Evolutionary conservation across 1,140 invertebrate species (phyloP).

Genomic region (Metopolophium dirhodum): DNA sequence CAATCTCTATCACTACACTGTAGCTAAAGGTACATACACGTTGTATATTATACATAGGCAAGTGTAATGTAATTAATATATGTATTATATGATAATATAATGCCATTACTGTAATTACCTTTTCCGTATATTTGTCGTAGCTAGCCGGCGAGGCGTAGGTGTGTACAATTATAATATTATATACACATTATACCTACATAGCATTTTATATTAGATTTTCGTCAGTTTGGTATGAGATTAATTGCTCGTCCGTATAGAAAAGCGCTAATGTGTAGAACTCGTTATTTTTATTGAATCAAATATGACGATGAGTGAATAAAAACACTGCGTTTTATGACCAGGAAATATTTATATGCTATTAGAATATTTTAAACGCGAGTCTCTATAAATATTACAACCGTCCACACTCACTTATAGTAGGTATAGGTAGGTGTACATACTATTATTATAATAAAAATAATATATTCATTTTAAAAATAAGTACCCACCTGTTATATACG

Average conservation of each 20-base stretch:
- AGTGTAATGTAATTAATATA: not conserved
- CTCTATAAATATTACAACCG: not conserved
- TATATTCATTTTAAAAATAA: not conserved
- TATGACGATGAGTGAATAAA: not conserved
- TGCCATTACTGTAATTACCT: not conserved
- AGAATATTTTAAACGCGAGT: not conserved
- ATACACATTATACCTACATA: not conserved
- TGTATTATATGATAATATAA: not conserved
- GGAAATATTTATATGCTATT: conserved; percentile 26
- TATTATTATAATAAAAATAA: conserved; percentile 1
- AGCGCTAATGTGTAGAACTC: not conserved
- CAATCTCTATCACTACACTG: not conserved
- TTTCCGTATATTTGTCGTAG: not conserved
- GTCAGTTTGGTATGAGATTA: not conserved
- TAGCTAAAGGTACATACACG: not conserved
- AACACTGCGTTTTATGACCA: conserved; percentile 9
- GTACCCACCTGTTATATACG: not conserved
- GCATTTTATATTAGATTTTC: not conserved
- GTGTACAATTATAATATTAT: conserved; percentile 13
- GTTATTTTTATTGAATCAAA: conserved; percentile 23
- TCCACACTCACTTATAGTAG: not conserved
- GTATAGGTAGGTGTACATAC: not conserved
- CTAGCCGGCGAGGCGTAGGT: not conserved
- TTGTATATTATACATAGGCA: conserved; percentile 16
- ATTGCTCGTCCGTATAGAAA: not conserved